Evolutionary conservation across 2,888 invertebrate genomes (phyloP).

Genomic region (Cetonia aurata): DNA sequence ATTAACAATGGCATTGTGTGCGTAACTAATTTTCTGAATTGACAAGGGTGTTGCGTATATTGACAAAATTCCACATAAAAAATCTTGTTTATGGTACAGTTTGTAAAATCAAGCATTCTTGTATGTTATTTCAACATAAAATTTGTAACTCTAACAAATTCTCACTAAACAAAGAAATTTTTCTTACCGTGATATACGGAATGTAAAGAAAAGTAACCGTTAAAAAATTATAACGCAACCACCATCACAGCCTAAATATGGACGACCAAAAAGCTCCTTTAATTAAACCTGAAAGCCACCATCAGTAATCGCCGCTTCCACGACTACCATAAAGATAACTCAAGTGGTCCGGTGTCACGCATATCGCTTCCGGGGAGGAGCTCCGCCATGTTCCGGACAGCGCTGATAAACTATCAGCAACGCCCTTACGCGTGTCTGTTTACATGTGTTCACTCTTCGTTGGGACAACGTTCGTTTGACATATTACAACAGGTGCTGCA

Average conservation of each 20-base stretch:
- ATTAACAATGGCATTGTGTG: no score
- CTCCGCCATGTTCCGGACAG: conserved; percentile 62
- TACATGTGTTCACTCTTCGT: conserved; percentile 46
- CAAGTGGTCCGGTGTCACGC: conserved; percentile 56
- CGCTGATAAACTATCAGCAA: conserved; percentile 62
- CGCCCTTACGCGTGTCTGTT: conserved; percentile 55
- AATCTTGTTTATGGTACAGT: no score
- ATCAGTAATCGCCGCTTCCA: conserved; percentile 6
- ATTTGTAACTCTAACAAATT: no score
- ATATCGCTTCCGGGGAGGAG: conserved; percentile 62
- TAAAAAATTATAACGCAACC: no score
- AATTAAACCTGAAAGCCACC: conserved; percentile 35
- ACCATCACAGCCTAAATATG: conserved; percentile 10
- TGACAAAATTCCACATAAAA: no score
- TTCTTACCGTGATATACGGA: no score
- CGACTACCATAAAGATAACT: conserved; percentile 21
- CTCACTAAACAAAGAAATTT: no score
- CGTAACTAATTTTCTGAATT: no score
- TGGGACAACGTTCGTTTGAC: conserved; percentile 43
- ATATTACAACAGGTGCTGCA: conserved; percentile 41
- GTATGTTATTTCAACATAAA: no score
- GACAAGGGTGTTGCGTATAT: no score
- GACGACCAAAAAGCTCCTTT: conserved; percentile 5
- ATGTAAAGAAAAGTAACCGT: no score
- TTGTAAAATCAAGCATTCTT: no score